Conservation (phyloP, 2,113 vertebrate genomes). For the Herpailurus yagouaroundi region DNA sequence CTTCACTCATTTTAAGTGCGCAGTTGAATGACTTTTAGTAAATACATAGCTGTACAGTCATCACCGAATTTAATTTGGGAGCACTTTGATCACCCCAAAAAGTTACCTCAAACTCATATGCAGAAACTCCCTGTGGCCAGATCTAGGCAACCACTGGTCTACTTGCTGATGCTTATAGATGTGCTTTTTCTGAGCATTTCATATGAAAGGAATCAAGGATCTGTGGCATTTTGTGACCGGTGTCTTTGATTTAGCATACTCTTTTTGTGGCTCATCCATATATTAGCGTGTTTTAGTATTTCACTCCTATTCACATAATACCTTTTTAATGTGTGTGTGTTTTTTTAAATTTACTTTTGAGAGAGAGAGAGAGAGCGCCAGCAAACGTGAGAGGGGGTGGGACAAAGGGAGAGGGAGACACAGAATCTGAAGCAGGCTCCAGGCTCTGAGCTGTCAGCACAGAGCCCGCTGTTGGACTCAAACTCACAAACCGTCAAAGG, state of each 20-base stretch:
- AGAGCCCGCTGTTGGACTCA: too few relatives aligned
- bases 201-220: not conserved
- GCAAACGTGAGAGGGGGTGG: too few relatives aligned
- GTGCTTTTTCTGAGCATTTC: not conserved
- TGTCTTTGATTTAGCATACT: constrained; percentile 1
- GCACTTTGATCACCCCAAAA: not conserved
- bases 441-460: too few relatives aligned
- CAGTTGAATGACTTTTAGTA: not conserved
- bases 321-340: not conserved
- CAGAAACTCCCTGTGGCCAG: not conserved
- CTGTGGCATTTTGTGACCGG: not conserved
- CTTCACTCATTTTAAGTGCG: not conserved
- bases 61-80: not conserved
- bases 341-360: too few relatives aligned
- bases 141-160: not conserved
- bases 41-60: not conserved
- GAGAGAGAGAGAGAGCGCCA: too few relatives aligned
- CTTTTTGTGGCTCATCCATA: not conserved
- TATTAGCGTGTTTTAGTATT: not conserved
- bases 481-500: too few relatives aligned
- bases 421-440: too few relatives aligned
- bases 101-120: not conserved
- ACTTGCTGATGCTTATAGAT: not conserved
- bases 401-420: too few relatives aligned
- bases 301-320: not conserved